These are phyloP conservation scores for Paraescarpia echinospica DNA, from an alignment of 1,140 invertebrate genomes.

Conservation along the genomic window DNA sequence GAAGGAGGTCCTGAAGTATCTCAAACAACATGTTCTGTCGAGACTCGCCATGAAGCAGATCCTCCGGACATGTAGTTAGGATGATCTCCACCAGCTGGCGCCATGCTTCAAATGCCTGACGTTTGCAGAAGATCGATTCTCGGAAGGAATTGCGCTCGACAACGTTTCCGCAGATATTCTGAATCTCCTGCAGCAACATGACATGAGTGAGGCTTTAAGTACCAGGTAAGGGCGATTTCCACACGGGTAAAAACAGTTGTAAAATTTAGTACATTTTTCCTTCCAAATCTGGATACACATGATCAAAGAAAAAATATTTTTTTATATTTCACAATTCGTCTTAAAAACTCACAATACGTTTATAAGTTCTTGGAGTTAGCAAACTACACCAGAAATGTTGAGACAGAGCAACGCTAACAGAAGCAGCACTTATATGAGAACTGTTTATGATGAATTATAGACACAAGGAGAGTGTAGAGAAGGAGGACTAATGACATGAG, in stretches of 20 bases:
- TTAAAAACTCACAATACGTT: not conserved
- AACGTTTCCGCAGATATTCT: constrained; percentile 71
- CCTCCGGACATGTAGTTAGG: constrained; percentile 74
- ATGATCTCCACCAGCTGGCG: constrained; percentile 79
- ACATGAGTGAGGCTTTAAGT: not conserved
- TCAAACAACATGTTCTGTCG: constrained; percentile 77
- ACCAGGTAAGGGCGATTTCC: not conserved
- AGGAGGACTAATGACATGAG: too few relatives aligned
- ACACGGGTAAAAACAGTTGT: not conserved
- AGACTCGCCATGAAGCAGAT: constrained; percentile 69
- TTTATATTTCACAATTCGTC: not conserved
- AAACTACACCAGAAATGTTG: not conserved
- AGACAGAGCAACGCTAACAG: too few relatives aligned
- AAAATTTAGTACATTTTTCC: not conserved
- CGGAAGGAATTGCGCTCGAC: constrained; percentile 73
- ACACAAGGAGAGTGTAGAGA: too few relatives aligned
- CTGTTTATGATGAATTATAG: too few relatives aligned
- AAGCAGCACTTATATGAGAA: too few relatives aligned
- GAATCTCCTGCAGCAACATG: constrained; percentile 58
- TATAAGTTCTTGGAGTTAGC: not conserved
- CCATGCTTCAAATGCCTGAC: constrained; percentile 80
- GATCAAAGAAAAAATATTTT: not conserved
- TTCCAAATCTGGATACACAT: not conserved
- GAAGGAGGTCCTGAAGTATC: constrained; percentile 75
- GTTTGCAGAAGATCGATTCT: constrained; percentile 67